Evolutionary conservation across 2,888 invertebrate genomes (phyloP).

Genomic region (Scaeva pyrastri): DNA sequence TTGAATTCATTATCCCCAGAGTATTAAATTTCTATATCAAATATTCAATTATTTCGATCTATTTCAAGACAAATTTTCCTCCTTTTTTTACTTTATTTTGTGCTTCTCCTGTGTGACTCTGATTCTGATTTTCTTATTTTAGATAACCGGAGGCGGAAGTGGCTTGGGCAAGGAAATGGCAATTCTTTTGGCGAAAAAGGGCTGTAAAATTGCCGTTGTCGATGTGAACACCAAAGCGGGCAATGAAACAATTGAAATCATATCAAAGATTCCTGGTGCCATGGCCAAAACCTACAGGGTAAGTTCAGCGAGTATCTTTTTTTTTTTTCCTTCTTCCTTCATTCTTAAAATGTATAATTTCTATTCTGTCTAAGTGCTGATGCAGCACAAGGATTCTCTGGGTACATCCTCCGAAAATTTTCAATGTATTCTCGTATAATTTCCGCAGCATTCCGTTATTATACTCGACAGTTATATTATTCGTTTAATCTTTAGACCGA

Average conservation of each 20-base stretch:
- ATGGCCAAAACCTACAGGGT: conserved; percentile 83
- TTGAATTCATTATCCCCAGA: conserved; percentile 14
- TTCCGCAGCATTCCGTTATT: conserved; percentile 61
- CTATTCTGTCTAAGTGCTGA: conserved; percentile 1
- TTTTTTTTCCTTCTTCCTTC: no score
- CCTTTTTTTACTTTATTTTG: neutral
- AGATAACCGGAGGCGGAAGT: conserved; percentile 85
- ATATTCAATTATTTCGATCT: conserved; percentile 64
- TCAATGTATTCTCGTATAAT: conserved; percentile 62
- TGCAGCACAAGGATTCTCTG: conserved; percentile 10
- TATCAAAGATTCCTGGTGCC: conserved; percentile 81
- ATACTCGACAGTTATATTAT: conserved; percentile 72
- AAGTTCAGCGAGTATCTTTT: conserved; percentile 43
- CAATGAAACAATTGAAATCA: conserved; percentile 81
- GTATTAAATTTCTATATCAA: conserved; percentile 47
- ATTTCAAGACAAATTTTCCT: conserved; percentile 2
- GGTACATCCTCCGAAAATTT: conserved; percentile 2
- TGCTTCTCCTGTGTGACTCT: neutral
- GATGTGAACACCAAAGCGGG: conserved; percentile 83
- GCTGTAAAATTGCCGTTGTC: conserved; percentile 83
- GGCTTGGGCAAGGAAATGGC: conserved; percentile 84
- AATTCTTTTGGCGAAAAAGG: conserved; percentile 82
- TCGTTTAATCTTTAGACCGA: conserved; percentile 80
- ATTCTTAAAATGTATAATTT: no score
- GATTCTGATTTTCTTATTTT: conserved; percentile 19